Evolutionary conservation across 2,888 invertebrate genomes (phyloP).

Genomic region (Metacarcinus magister): DNA sequence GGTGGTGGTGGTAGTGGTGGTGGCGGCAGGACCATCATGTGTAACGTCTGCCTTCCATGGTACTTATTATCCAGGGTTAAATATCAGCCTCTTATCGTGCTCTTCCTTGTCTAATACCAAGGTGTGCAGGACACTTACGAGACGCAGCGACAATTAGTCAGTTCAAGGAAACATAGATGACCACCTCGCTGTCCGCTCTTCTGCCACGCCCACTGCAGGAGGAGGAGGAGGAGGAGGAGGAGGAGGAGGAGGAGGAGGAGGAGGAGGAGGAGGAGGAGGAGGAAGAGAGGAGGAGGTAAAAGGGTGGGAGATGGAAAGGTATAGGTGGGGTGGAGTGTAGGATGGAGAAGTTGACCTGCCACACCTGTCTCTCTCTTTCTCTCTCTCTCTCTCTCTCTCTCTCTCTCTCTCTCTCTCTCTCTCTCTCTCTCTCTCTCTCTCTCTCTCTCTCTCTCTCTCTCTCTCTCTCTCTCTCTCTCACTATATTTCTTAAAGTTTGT

Average conservation of each 20-base stretch:
- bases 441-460: slow-evolving; percentile 54
- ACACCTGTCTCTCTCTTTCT: slow-evolving; percentile 41
- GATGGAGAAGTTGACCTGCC: neutral
- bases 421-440: slow-evolving; percentile 21
- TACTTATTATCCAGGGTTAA: slow-evolving; percentile 59
- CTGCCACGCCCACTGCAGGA: neutral
- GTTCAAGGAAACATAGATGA: slow-evolving; percentile 66
- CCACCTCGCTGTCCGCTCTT: neutral
- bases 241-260: neutral
- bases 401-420: slow-evolving; percentile 33
- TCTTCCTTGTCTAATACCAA: slow-evolving; percentile 52
- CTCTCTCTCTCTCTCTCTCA: slow-evolving; percentile 37
- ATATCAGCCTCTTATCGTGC: slow-evolving; percentile 53
- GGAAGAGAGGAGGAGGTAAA: neutral
- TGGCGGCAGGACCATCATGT: slow-evolving; percentile 8
- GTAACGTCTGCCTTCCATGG: slow-evolving; percentile 40
- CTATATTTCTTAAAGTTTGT: neutral
- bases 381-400: slow-evolving; percentile 43
- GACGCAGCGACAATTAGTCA: slow-evolving; percentile 61
- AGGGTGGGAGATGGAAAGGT: neutral
- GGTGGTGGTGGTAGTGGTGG: neutral
- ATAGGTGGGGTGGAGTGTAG: neutral
- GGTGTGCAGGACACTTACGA: slow-evolving; percentile 39
- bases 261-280: neutral
- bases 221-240: neutral